phyloP scores from a whole-genome alignment of 1,140 invertebrate species.

The Drosophila murphyi region DNA sequence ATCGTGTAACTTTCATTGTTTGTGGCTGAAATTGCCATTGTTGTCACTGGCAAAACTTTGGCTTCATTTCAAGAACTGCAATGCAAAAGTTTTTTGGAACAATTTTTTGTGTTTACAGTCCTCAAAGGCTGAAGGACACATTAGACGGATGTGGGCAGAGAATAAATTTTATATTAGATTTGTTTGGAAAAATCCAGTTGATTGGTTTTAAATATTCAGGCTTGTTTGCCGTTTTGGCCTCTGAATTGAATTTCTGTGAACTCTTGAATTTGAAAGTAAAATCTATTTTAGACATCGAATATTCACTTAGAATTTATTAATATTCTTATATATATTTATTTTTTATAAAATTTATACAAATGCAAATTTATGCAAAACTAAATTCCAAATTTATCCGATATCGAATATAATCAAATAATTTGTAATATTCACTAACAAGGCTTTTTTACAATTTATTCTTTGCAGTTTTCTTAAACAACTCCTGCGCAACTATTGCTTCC shows the following conservation, averaged over 20 bases:
- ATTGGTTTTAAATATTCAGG: background rate
- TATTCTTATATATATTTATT: no score
- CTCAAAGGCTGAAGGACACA: background rate
- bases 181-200: background rate
- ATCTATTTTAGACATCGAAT: no score
- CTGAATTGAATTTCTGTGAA: background rate
- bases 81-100: background rate
- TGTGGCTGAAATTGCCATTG: background rate
- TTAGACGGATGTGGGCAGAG: background rate
- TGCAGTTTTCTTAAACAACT: conserved; percentile 41
- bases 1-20: background rate
- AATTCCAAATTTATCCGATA: no score
- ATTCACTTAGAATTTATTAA: no score
- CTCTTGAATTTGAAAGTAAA: no score
- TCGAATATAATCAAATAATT: no score
- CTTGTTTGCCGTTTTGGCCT: background rate
- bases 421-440: background rate
- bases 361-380: no score
- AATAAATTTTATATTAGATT: conserved; percentile 2
- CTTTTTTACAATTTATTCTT: conserved; percentile 5
- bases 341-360: no score
- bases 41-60: background rate
- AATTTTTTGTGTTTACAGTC: background rate
- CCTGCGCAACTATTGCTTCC: conserved; percentile 64
- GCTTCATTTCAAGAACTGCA: background rate